A percentile compares a stretch with the other conserved stretches of the same genome.
Evolutionary conservation across 1,140 invertebrate species (phyloP).

Genomic region (Brachionus calyciflorus): DNA sequence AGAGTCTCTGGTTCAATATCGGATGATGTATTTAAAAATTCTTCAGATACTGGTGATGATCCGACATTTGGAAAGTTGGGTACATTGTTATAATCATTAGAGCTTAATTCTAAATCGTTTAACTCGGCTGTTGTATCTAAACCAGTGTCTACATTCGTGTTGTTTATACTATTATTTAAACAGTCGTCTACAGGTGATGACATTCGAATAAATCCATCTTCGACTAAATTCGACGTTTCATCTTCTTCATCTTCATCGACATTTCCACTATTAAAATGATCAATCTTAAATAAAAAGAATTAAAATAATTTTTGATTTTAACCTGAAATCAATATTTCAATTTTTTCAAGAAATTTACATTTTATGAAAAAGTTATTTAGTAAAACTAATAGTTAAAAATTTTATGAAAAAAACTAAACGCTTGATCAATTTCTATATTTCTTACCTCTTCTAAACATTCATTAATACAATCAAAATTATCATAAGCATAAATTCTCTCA

Average conservation of each 20-base stretch:
- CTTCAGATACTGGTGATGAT: slow-evolving; percentile 29
- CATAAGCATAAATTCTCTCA: slow-evolving; percentile 38
- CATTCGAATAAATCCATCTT: slow-evolving; percentile 45
- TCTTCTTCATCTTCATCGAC: slow-evolving; percentile 1
- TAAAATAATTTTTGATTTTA: neutral
- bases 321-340: no score
- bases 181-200: slow-evolving; percentile 33
- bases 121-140: neutral
- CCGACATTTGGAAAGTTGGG: slow-evolving; percentile 44
- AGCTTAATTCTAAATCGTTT: slow-evolving; percentile 14
- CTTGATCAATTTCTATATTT: neutral
- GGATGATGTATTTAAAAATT: slow-evolving; percentile 9
- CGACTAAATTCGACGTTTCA: slow-evolving; percentile 40
- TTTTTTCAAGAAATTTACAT: no score
- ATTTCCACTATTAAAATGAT: no score
- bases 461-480: slow-evolving; percentile 45
- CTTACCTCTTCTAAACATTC: slow-evolving; percentile 39
- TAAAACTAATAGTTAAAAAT: neutral
- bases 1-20: neutral
- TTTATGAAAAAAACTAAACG: neutral
- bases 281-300: neutral
- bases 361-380: neutral
- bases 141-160: slow-evolving; percentile 30
- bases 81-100: neutral
- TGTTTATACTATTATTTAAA: neutral